Evolutionary conservation across 1,140 invertebrate species (phyloP), one percentile per base, ranked within the genome.

Genomic region (Pollicipes pollicipes): DNA sequence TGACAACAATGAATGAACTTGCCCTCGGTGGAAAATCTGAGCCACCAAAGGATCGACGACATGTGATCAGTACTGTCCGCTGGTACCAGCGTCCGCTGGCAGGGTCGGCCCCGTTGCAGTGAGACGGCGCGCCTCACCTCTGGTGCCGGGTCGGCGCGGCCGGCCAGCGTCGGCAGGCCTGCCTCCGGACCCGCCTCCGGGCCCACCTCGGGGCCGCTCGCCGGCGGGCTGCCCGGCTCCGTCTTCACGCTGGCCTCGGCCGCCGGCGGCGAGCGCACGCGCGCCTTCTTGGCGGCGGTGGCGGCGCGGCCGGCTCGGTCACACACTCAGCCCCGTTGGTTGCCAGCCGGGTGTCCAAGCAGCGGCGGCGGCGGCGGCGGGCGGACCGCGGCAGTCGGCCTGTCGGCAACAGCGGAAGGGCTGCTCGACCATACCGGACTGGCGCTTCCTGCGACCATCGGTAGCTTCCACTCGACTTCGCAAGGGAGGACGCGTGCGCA

Each of bases 161-260:
- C 16, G 45, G 2, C 45, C 13, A 21, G 13, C 13, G 21, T 58
- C 45, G 6, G 45, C 6, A 58, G 45, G 13, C 10, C 45, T 58
- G 35, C 35, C 35, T 8, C 35, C 35, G 6, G 35, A 8, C 6
- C 70, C 30, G 76, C 75, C 29, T 76, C 75, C 67, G 76, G 70
- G 17, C 76, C 77, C 24, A 73, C 74, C 21, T 77, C 75, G 30
- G 75, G 72, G 1, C 77, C 71, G 21, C 73, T 73, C 70, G 78
- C 77, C 26, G 77, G 76, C 8, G 76, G 70, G 45, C 74, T 73
- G 45, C 77, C 72, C 67, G 78, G 74, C 26, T 75, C 74, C 66
- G 73, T 71, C 13, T 81, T 73, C 63, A 78, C 78, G 28, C 79
- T 76, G 68, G 80, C 78, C 35, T 78, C 76, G 31, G 80, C 79